Conservation (phyloP, 2,888 invertebrate species). For the Caenorhabditis becei region DNA sequence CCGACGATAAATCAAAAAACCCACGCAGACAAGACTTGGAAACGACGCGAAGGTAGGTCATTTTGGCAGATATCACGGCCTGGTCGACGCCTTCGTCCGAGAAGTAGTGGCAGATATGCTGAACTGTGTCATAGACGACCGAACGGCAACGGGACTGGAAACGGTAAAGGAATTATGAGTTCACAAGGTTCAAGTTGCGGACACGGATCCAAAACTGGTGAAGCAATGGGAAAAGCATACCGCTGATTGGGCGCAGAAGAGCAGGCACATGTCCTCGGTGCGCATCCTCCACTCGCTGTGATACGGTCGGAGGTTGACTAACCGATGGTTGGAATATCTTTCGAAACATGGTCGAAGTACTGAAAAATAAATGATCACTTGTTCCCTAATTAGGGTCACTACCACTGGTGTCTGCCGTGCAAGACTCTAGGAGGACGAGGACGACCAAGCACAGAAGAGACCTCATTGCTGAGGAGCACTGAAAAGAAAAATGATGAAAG, state of each 20-base stretch:
- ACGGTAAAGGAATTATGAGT: background rate
- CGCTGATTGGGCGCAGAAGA: constrained; percentile 73
- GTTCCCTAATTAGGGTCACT: constrained; percentile 10
- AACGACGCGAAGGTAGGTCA: constrained; percentile 79
- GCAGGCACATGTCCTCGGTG: constrained; percentile 77
- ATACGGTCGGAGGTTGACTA: constrained; percentile 75
- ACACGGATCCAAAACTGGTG: too few species aligned
- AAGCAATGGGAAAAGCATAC: constrained; percentile 52
- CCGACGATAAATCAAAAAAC: constrained; percentile 37
- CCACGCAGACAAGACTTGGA: constrained; percentile 76
- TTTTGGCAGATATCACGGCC: constrained; percentile 72
- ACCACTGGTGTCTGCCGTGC: constrained; percentile 39
- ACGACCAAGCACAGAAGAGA: constrained; percentile 9
- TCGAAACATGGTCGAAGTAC: constrained; percentile 80
- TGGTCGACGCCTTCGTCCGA: constrained; percentile 71
- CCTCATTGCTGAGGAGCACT: constrained; percentile 48
- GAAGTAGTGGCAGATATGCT: constrained; percentile 80
- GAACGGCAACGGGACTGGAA: constrained; percentile 79
- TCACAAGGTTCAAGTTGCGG: too few species aligned
- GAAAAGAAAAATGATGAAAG: background rate
- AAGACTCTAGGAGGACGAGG: constrained; percentile 7
- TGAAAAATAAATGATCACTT: constrained; percentile 56
- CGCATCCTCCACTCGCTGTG: constrained; percentile 80
- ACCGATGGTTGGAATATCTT: constrained; percentile 75
- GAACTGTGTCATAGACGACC: constrained; percentile 78